Evolutionary conservation across 2,888 invertebrate species (phyloP), one percentile per base, ranked within the genome.

Genomic region (Crossocerus cetratus): DNA sequence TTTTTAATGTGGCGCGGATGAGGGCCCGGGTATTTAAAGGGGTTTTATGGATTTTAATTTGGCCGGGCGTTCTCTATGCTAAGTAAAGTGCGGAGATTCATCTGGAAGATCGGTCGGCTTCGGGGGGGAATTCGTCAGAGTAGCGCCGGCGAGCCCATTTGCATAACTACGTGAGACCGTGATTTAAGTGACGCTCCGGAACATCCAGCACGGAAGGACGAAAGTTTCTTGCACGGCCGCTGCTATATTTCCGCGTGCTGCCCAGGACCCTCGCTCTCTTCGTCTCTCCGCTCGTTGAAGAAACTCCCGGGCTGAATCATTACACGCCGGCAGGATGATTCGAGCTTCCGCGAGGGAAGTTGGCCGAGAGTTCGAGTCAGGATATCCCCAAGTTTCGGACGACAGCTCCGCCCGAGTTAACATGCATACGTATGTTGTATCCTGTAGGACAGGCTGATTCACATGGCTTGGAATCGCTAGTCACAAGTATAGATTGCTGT

Each of bases 121-220:
- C 32, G n/a, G 53, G 54, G 54, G 20, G 45, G 14, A 44, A 63
- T 64, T 43, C n/a, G 32, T 44, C 23, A 14, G 14, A 32, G 32
- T 32, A 32, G 32, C 32, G 32, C 8, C 32, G 32, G 45, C 61
- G 16, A 65, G 32, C 44, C 32, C 69, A 86, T 86, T 85, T 85
- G 79, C 86, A 84, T 86, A 86, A 82, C 76, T 76, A 78, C 75
- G 67, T 65, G 72, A 69, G 72, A 74, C 62, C 18, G 78, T 82
- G 84, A 86, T 86, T 86, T 84, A 85, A 73, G 80, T 68, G 81
- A 84, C 80, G 70, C 72, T 65, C 74, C 61, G 72, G 77, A 73
- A 77, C 62, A 68, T 44, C 67, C 1, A 42, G 32, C 42, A 75
- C 72, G 83, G 80, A 83, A 78, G 78, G 53, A 73, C 44, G 69